Conservation (phyloP, 2,888 invertebrate genomes). For the Athripsodes cinereus region DNA sequence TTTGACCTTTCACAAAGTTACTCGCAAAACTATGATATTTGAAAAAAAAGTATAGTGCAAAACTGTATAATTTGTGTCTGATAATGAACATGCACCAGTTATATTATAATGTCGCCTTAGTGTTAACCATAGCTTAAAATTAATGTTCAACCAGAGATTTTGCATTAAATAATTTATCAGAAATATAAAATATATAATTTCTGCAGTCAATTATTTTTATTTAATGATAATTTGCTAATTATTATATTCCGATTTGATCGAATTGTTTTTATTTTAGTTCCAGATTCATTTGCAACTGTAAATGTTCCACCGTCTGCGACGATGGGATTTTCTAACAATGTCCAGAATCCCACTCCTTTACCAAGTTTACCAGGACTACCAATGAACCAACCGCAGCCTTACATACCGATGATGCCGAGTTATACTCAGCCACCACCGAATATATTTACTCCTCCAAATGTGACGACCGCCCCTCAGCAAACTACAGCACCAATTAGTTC, state of each 20-base stretch:
- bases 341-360: slow-evolving; percentile 50
- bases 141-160: no score
- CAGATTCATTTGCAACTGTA: not conserved
- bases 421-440: slow-evolving; percentile 37
- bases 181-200: no score
- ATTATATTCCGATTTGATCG: slow-evolving; percentile 38
- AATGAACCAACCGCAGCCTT: slow-evolving; percentile 50
- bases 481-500: not conserved
- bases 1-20: no score
- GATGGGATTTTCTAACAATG: slow-evolving; percentile 41
- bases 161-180: no score
- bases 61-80: no score
- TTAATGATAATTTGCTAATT: no score
- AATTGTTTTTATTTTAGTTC: slow-evolving; percentile 31
- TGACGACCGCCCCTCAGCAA: not conserved
- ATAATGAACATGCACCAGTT: no score
- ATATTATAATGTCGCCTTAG: no score
- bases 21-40: no score
- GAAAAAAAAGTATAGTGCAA: no score
- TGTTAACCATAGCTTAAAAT: no score
- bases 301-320: slow-evolving; percentile 40
- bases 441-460: slow-evolving; percentile 20
- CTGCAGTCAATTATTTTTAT: no score
- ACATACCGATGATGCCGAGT: slow-evolving; percentile 48
- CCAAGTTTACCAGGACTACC: slow-evolving; percentile 48